These are phyloP conservation scores for Yponomeuta evonymella DNA, from an alignment of 2,888 invertebrate genomes.

Conservation along the genomic window DNA sequence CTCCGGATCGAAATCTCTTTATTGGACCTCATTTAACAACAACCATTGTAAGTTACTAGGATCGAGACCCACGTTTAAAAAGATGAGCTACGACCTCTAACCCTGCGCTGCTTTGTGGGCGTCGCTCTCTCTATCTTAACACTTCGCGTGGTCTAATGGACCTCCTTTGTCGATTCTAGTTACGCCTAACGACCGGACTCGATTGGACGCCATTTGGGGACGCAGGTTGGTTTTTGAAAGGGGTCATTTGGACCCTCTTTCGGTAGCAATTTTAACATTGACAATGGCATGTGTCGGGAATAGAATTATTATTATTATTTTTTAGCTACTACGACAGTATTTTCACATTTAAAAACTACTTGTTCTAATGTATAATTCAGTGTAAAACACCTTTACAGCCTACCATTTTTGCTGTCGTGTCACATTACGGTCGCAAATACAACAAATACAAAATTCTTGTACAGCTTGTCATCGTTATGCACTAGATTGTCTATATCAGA, in stretches of 20 bases:
- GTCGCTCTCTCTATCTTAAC: conserved; percentile 27
- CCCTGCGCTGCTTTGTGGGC: conserved; percentile 18
- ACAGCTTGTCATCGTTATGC: no score
- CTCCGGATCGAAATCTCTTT: no score
- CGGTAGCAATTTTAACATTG: not conserved
- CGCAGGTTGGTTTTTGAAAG: not conserved
- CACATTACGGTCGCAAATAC: no score
- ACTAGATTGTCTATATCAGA: no score
- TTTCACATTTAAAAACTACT: no score
- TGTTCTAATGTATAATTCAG: no score
- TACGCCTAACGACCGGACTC: not conserved
- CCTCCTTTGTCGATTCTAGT: not conserved
- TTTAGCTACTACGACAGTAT: no score
- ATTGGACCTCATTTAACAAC: conserved; percentile 52
- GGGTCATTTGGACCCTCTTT: conserved; percentile 1
- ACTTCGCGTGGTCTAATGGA: conserved; percentile 2
- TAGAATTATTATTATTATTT: no score
- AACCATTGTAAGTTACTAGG: conserved; percentile 48
- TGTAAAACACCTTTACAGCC: no score
- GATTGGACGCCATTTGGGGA: not conserved
- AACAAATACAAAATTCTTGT: no score
- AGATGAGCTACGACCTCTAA: conserved; percentile 28
- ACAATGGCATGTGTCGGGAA: not conserved
- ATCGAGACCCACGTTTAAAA: conserved; percentile 39
- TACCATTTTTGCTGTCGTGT: no score